These are phyloP conservation scores for Standfussiana lucernea DNA, from an alignment of 2,888 invertebrate species.

Conservation along the genomic window DNA sequence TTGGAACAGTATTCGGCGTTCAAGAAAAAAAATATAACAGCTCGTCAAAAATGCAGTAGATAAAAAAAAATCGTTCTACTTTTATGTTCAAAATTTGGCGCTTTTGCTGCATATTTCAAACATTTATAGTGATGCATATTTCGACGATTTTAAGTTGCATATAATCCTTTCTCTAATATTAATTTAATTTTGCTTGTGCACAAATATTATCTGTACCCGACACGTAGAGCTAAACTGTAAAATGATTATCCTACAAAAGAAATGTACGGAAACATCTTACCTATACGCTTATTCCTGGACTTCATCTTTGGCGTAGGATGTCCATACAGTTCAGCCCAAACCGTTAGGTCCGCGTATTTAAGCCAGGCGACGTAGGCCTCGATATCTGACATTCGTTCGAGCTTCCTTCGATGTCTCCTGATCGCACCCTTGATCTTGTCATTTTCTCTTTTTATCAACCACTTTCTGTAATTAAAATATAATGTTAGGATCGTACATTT, in stretches of 20 bases:
- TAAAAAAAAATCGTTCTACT: no score
- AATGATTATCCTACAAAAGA: not conserved
- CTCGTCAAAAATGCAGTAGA: no score
- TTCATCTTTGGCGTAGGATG: not conserved
- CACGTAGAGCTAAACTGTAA: not conserved
- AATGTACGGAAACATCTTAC: not conserved
- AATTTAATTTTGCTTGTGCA: not conserved
- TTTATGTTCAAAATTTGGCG: no score
- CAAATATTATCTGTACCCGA: not conserved
- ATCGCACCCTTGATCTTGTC: not conserved
- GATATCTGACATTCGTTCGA: not conserved
- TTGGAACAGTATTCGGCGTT: no score
- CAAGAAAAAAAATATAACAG: no score
- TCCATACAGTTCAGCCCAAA: not conserved
- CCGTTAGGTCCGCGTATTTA: not conserved
- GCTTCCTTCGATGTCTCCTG: not conserved
- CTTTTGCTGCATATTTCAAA: no score
- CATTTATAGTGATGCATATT: not conserved
- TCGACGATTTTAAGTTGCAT: not conserved
- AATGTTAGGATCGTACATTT: not conserved
- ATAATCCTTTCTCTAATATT: not conserved
- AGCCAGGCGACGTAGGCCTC: not conserved
- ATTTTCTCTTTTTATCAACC: not conserved
- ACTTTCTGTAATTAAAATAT: conserved; percentile 1
- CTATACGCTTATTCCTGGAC: not conserved